These are phyloP conservation scores for Ptychobarbus kaznakovi DNA, from an alignment of 2,797 vertebrate genomes.

Conservation along the genomic window DNA sequence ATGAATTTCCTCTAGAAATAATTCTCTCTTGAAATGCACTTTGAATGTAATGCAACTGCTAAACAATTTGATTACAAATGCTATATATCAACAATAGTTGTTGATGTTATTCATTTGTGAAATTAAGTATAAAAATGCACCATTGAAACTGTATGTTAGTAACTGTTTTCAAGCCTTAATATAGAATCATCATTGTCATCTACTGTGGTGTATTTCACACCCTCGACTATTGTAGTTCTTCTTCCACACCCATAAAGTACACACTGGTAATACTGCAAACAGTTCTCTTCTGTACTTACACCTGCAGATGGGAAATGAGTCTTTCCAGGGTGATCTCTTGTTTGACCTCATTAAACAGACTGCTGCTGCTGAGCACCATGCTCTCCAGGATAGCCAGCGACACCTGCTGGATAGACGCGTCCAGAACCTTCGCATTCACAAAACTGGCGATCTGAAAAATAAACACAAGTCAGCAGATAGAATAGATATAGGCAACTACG, in stretches of 20 bases:
- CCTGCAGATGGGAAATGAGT: constrained; percentile 89
- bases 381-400: constrained; percentile 93
- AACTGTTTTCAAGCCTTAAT: not conserved
- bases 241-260: not conserved
- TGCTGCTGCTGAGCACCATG: constrained; percentile 89
- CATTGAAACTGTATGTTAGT: not conserved
- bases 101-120: not conserved
- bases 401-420: constrained; percentile 90
- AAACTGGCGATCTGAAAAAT: constrained; percentile 85
- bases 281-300: constrained; percentile 79
- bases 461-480: not conserved
- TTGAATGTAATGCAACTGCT: not conserved
- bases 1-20: not conserved
- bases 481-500: not conserved
- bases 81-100: not conserved
- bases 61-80: not conserved
- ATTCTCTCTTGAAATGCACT: not conserved
- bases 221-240: not conserved
- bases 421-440: constrained; percentile 84
- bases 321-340: constrained; percentile 89
- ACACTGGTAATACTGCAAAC: not conserved
- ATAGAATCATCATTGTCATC: not conserved
- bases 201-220: not conserved
- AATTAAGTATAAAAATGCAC: not conserved
- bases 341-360: constrained; percentile 86